Conservation (phyloP, 2,113 vertebrate species). For the Saguinus midas region DNA sequence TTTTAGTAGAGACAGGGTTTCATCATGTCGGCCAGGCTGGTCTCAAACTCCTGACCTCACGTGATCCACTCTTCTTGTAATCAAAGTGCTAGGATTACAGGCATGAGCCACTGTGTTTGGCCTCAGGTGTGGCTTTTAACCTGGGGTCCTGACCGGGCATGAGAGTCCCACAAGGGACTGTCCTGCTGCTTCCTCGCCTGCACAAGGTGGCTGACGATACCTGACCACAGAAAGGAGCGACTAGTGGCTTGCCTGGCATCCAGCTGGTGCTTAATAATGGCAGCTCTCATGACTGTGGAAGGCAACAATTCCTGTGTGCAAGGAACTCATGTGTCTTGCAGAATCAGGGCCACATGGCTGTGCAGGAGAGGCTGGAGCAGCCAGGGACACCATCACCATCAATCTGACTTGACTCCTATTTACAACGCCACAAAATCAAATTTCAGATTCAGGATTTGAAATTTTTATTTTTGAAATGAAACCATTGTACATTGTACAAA, state of each 20-base stretch:
- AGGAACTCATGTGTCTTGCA: neutral
- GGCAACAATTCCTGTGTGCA: rapidly evolving
- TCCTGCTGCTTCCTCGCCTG: neutral
- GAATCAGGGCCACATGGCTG: rapidly evolving
- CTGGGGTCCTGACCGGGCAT: neutral
- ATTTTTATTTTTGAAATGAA: slow-evolving; percentile 88
- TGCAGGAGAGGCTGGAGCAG: neutral
- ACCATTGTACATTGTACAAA: slow-evolving; percentile 96
- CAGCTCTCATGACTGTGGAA: rapidly evolving
- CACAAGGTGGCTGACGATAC: rapidly evolving
- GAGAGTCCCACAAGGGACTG: neutral
- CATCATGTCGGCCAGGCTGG: neutral
- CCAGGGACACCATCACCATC: too few relatives aligned
- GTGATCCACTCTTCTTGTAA: neutral
- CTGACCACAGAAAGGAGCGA: neutral
- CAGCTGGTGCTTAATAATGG: neutral
- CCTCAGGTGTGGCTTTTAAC: neutral
- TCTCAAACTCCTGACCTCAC: neutral
- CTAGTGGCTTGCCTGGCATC: neutral
- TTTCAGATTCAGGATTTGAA: slow-evolving; percentile 79
- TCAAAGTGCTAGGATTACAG: neutral
- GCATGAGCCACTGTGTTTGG: neutral
- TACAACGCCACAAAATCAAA: neutral
- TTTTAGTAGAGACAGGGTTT: neutral
- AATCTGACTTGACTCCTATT: neutral